Percentiles rank a stretch among this genome's conserved stretches.
phyloP scores from a whole-genome alignment of 2,797 vertebrate species.

The Tenualosa thibaudeaui region DNA sequence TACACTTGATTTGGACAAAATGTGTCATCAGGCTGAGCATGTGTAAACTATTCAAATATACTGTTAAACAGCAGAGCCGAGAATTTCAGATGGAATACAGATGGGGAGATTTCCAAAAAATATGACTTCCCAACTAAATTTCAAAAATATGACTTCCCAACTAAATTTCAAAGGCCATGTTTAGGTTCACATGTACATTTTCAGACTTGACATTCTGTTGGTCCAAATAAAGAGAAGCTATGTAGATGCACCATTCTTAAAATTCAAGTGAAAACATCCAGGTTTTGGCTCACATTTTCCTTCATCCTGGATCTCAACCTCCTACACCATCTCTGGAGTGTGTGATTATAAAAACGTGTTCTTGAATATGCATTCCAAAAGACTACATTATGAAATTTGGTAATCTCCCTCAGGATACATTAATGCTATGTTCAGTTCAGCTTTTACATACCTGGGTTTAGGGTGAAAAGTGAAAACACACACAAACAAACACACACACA shows the following conservation, averaged over 20 bases:
- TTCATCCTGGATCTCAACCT: neutral
- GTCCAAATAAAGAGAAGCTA: slow-evolving; percentile 6
- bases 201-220: neutral
- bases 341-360: neutral
- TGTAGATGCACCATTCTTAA: neutral
- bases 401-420: neutral
- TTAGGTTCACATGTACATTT: slow-evolving; percentile 4
- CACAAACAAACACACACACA: neutral
- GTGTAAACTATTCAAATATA: neutral
- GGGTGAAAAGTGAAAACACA: neutral
- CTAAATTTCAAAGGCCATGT: neutral
- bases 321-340: neutral
- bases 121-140: neutral
- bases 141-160: neutral
- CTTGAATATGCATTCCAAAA: neutral
- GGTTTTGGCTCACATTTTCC: neutral
- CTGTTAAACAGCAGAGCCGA: neutral
- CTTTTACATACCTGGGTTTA: neutral
- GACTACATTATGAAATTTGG: neutral
- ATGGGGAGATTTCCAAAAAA: neutral
- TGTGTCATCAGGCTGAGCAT: neutral
- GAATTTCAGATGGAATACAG: neutral
- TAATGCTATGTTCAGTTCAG: neutral
- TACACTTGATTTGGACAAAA: neutral
- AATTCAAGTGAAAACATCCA: slow-evolving; percentile 11